Evolutionary conservation across 2,888 invertebrate species (phyloP).

Genomic region (Melanostoma mellinum): DNA sequence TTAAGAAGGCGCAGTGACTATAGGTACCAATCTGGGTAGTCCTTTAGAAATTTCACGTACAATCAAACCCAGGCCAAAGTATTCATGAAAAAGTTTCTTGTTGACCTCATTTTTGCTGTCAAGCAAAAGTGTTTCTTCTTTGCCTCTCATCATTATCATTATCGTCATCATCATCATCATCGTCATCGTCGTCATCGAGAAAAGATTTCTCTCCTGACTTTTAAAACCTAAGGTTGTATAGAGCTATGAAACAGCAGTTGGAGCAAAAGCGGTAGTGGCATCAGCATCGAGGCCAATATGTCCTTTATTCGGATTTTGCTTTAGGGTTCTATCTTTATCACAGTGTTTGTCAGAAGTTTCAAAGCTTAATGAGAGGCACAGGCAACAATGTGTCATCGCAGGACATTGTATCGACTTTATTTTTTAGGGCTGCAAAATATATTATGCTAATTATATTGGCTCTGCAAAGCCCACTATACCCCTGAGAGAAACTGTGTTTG

Average conservation of each 20-base stretch:
- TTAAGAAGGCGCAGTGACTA: slow-evolving; percentile 43
- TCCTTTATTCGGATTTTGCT: slow-evolving; percentile 57
- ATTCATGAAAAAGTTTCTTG: slow-evolving; percentile 63
- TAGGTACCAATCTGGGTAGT: slow-evolving; percentile 26
- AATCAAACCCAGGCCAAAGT: slow-evolving; percentile 47
- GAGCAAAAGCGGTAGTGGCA: slow-evolving; percentile 35
- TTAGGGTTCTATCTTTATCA: slow-evolving; percentile 23
- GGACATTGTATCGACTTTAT: slow-evolving; percentile 53
- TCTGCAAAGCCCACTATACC: slow-evolving; percentile 13
- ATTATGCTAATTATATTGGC: slow-evolving; percentile 70
- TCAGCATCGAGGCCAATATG: slow-evolving; percentile 66
- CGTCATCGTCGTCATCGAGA: slow-evolving; percentile 47
- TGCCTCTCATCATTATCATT: slow-evolving; percentile 20
- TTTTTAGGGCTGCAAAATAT: slow-evolving; percentile 55
- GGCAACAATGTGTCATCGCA: slow-evolving; percentile 52
- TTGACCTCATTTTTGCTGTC: slow-evolving; percentile 62
- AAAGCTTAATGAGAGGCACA: slow-evolving; percentile 44
- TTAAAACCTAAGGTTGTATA: slow-evolving; percentile 23
- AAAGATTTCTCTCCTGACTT: slow-evolving; percentile 55
- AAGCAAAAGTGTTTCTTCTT: slow-evolving; percentile 38
- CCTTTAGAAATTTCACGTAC: slow-evolving; percentile 36
- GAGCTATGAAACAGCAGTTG: slow-evolving; percentile 20
- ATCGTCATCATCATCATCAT: background rate
- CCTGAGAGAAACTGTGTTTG: slow-evolving; percentile 53
- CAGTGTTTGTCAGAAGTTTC: slow-evolving; percentile 19